Evolutionary conservation across 2,888 invertebrate genomes (phyloP).

Genomic region (Drosophila cyrtoloma): DNA sequence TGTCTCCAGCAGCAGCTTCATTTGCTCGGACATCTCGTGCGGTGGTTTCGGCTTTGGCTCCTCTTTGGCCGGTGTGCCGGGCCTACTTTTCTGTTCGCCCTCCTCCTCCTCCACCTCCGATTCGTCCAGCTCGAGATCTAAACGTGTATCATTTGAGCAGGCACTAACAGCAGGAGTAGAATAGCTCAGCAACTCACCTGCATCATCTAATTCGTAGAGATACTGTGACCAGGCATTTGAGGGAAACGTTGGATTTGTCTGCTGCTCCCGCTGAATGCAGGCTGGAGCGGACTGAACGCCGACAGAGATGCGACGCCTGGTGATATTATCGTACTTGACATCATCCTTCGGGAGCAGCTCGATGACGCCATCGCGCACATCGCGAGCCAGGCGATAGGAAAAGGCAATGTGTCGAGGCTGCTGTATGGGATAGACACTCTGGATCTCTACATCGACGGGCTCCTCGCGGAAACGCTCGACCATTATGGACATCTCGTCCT

Average conservation of each 20-base stretch:
- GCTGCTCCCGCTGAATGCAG: constrained; percentile 86
- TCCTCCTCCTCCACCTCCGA: constrained; percentile 74
- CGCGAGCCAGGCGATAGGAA: constrained; percentile 86
- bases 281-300: constrained; percentile 87
- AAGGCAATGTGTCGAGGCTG: constrained; percentile 86
- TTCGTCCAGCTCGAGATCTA: constrained; percentile 73
- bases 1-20: constrained; percentile 79
- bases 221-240: constrained; percentile 90
- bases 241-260: constrained; percentile 89
- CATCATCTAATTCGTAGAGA: constrained; percentile 85
- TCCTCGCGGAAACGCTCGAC: constrained; percentile 86
- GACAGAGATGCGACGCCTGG: constrained; percentile 87
- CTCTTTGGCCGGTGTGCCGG: constrained; percentile 40
- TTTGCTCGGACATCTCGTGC: constrained; percentile 80
- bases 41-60: constrained; percentile 53
- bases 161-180: not conserved
- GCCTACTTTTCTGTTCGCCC: constrained; percentile 47
- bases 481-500: constrained; percentile 87
- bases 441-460: constrained; percentile 89
- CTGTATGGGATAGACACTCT: constrained; percentile 87
- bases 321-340: constrained; percentile 86
- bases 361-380: constrained; percentile 89
- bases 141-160: accelerated
- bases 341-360: constrained; percentile 87
- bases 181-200: constrained; percentile 49